Base-by-base conservation (phyloP, 1,140 invertebrate species). In the Ditylenchus dipsaci region DNA sequence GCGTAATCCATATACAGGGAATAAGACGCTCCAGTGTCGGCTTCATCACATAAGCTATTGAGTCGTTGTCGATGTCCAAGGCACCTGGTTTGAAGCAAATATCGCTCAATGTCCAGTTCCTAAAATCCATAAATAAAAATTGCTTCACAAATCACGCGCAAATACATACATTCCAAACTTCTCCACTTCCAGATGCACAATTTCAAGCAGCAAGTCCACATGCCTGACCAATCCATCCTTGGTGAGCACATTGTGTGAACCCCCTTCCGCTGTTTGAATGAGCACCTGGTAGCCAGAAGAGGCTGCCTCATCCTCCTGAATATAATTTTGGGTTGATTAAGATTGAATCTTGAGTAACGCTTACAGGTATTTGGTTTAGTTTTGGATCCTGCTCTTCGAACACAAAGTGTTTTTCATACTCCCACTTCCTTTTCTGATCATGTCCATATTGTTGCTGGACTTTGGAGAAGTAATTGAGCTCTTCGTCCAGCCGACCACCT, bases 1-100 rank as follows among this genome's bases (percentile, higher is more conserved):
- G 95, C 13, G 94, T 97, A 68, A 95, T 92, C 72, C 97, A 94
- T 66, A 92, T 89, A 86, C 95, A 99, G 0, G 95, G 95, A 76
- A 94, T 90, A 74, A 98, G 79, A n/a, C 62, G 63, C n/a, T 80
- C 79, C 23, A 81, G 29, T 74, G 67, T 27, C 64, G 71, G 33
- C 74, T 63, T 15, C 49, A 58, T 19, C 47, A 58, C 17, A 69
- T 59, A 19, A 80, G 65, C n/a, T 60, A 64, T 64, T n/a, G 30
- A 49, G 45, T 69, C 75, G 21, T 76, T 61, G 8, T 71, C 53
- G 21, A 78, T 45, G 9, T 47, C 43, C 7, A 81, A 81, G n/a
- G 79, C 69, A 13, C 81, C 75, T 13, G 80, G 81, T 69, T 82
- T 82, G 70, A 82, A 82, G 57, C 80, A 82, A 57, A 82, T 82